These are phyloP conservation scores for Puffinus mauretanicus DNA, from an alignment of 2,113 vertebrate genomes.

Conservation along the genomic window DNA sequence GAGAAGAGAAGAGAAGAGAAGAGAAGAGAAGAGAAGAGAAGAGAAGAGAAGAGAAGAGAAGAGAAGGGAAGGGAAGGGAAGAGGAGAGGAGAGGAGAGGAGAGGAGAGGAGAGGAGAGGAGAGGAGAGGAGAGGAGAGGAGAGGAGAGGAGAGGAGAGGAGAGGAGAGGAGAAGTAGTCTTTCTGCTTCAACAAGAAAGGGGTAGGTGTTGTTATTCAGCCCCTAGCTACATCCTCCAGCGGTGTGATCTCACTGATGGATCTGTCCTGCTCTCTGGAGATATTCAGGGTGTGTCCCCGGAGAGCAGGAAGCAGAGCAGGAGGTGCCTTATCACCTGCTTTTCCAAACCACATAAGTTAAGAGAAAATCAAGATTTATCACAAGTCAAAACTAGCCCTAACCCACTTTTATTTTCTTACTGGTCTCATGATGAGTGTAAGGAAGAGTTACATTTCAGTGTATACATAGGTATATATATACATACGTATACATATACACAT, in stretches of 20 bases:
- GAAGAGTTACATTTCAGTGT: not conserved
- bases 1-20: too few relatives aligned
- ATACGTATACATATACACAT: not conserved
- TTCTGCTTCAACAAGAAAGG: not conserved
- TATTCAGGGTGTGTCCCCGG: not conserved
- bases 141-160: rapidly evolving
- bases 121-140: too few relatives aligned
- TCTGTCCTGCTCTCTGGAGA: not conserved
- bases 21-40: too few relatives aligned
- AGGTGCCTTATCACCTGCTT: not conserved
- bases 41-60: rapidly evolving
- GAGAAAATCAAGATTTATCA: not conserved
- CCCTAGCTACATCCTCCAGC: not conserved
- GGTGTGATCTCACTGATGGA: not conserved
- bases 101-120: too few relatives aligned
- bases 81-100: rapidly evolving
- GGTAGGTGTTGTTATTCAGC: not conserved
- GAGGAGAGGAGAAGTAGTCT: not conserved
- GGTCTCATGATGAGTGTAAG: not conserved
- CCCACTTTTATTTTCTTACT: not conserved
- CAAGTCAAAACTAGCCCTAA: not conserved
- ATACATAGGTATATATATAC: not conserved
- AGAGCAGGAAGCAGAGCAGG: not conserved
- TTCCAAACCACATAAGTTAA: not conserved
- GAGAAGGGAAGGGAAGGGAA: too few relatives aligned